Base-by-base conservation (phyloP, 2,888 invertebrate species). In the Cordylochernes scorpioides region DNA sequence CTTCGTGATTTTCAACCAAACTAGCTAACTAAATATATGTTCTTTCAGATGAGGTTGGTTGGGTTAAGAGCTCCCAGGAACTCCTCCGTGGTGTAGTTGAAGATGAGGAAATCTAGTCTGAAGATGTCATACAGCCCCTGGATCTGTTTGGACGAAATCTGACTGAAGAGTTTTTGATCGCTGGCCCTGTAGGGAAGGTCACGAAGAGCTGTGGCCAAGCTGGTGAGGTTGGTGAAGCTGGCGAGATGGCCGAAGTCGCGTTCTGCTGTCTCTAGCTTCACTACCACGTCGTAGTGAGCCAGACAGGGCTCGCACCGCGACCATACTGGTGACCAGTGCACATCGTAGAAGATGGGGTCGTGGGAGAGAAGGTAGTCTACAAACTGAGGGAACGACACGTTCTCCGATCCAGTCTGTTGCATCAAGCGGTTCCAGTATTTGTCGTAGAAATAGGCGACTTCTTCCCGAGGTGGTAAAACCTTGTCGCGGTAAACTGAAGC, bases 241-340 rank as follows among this genome's bases (percentile, higher is more conserved):
- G 30, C 32, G 15, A 31, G 34, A 7, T 30, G 33, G 9, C 29
- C 26, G 18, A 41, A 39, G 21, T 41, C 42, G 8, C 29, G 44
- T 60, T 54, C 42, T 64, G 52, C 52, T 61, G 62, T 39, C 54
- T 46, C 44, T 54, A 54, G 44, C 27, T 42, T 42, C 2, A 40
- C 42, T 5, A 42, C 33, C 24, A 41, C 39, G 21, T 39, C 38
- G 25, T 42, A 42, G 12, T 36, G 32, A 9, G 36, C 34, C 6
- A 30, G 21, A 53, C 77, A 77, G 1, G 77, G 77, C 17, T 77
- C 75, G 49, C 77, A 78, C 51, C 77, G 75, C 45, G 65, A 65
- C 1, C 68, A 67, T 42, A 73, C 67, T 0, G 77, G 73, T n/a
- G 72, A 70, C 68, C 75, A 75, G 49, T 77, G 77, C 73, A 77